These are phyloP conservation scores for Dendrolimus punctatus DNA, from an alignment of 1,140 invertebrate genomes.

Conservation along the genomic window DNA sequence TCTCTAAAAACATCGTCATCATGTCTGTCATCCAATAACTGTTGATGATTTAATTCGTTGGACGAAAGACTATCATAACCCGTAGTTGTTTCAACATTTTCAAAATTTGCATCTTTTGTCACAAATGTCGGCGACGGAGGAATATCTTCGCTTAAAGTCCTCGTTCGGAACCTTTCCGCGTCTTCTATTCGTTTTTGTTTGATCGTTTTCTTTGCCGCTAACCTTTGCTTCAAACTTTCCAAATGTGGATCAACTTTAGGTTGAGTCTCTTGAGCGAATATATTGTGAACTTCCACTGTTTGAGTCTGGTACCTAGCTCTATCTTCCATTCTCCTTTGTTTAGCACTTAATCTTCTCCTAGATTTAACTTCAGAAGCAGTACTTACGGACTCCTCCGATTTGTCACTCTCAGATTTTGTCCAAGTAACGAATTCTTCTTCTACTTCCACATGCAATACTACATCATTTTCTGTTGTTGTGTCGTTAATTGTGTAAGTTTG, in stretches of 20 bases:
- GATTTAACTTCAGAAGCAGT: constrained; percentile 43
- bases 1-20: constrained; percentile 41
- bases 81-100: constrained; percentile 59
- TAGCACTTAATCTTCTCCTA: constrained; percentile 67
- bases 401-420: constrained; percentile 61
- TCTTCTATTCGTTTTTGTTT: constrained; percentile 74
- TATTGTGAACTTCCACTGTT: constrained; percentile 65
- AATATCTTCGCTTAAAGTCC: constrained; percentile 73
- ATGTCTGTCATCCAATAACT: constrained; percentile 38
- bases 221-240: constrained; percentile 63
- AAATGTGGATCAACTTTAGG: constrained; percentile 43
- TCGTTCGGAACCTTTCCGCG: constrained; percentile 76
- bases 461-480: constrained; percentile 41
- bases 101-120: constrained; percentile 57
- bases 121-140: constrained; percentile 60
- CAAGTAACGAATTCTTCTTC: constrained; percentile 57
- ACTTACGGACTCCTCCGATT: constrained; percentile 58
- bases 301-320: constrained; percentile 80
- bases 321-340: constrained; percentile 79
- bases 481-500: constrained; percentile 84
- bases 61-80: constrained; percentile 63
- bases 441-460: constrained; percentile 23
- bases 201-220: constrained; percentile 66
- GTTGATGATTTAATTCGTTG: constrained; percentile 51
- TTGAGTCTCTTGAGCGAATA: constrained; percentile 26